Evolutionary conservation across 2,888 invertebrate genomes (phyloP), one percentile per base, ranked within the genome.

Genomic region (Cantharis nigra): DNA sequence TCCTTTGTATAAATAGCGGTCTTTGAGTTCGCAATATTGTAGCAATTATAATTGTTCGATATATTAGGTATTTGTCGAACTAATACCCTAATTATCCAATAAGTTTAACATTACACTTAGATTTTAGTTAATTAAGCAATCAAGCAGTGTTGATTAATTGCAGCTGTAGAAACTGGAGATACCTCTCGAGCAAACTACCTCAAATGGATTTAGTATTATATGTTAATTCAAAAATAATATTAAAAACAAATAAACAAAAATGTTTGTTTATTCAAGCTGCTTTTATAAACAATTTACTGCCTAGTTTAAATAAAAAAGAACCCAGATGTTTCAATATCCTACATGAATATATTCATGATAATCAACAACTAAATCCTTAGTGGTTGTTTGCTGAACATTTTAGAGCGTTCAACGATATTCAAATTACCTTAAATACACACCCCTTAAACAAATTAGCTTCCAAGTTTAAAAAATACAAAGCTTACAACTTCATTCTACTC

Each of bases 281-380:
- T 49, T 49, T 49, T 49, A 49, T 49, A 49, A 49, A 49, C n/a
- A 49, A 49, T 49, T 49, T 49, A n/a, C 20, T 20, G 20, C 49
- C 28, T 30, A 11, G 9, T n/a, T 49, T 49, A 49, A 49, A 49
- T 49, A 49, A 49, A 49, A 49, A n/a, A 49, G 33, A 4, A 49
- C 30, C 63, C 49, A 70, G 72, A 67, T 65, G 74, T 74, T 77
- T 77, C 74, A 75, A 75, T 74, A 74, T 71, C 69, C 9, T 69
- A 33, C 74, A 77, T 74, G 75, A 74, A 77, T 77, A 74, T 77
- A 77, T 77, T 77, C 77, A 77, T 74, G 77, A 74, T 71, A 77
- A 77, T 71, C 74, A 77, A 77, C 64, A 77, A 77, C 70, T 77
- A 74, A 74, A 74, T 65, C 74, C 74, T 63, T 20, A 13, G 49